Conservation (phyloP, 2,113 vertebrate species). For the Raja brachyura region DNA sequence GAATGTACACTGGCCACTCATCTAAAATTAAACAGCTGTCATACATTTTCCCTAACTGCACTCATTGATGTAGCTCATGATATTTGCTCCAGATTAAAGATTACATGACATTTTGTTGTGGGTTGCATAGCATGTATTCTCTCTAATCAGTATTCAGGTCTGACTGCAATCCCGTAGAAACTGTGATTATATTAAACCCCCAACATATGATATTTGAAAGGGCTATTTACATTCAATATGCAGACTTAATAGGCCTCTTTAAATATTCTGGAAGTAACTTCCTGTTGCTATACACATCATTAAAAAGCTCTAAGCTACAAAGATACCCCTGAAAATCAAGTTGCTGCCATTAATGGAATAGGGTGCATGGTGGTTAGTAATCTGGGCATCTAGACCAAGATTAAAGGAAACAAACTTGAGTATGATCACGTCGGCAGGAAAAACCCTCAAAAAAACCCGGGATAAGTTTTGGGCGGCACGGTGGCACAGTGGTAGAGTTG, state of each 20-base stretch:
- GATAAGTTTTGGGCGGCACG: too few relatives aligned
- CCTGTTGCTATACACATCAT: not conserved
- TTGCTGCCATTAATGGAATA: not conserved
- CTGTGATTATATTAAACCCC: not conserved
- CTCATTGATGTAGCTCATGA: not conserved
- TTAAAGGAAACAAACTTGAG: too few relatives aligned
- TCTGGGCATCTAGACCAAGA: too few relatives aligned
- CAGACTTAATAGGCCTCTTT: not conserved
- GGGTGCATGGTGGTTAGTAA: too few relatives aligned
- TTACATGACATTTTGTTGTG: not conserved
- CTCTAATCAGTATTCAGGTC: not conserved
- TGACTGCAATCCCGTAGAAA: not conserved
- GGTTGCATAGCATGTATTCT: not conserved
- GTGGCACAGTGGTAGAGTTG: too few relatives aligned
- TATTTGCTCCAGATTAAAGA: not conserved
- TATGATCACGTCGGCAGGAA: too few relatives aligned
- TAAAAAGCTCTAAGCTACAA: not conserved
- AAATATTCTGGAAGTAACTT: not conserved
- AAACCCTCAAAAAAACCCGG: too few relatives aligned
- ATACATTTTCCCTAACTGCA: not conserved
- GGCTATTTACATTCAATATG: not conserved
- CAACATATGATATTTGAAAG: not conserved
- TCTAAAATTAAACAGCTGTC: constrained; percentile 16
- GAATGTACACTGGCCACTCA: not conserved
- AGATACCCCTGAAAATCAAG: not conserved